Base-by-base conservation (phyloP, 2,888 invertebrate genomes). In the Dryococelus australis region DNA sequence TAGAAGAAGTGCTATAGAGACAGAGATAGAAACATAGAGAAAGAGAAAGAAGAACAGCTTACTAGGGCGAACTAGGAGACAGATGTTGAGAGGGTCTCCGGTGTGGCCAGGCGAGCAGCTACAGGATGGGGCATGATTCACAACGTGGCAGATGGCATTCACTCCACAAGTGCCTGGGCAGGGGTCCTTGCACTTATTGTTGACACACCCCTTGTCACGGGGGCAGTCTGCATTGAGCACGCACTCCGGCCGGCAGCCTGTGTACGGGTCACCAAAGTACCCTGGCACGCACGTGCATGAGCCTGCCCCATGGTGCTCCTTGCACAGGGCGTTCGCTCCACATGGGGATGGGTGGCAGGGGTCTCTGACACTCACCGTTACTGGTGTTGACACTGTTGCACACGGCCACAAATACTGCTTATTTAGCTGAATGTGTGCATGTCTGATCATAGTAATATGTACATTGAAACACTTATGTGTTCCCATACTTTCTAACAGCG, bases 311-410 rank as follows among this genome's bases (percentile, higher is more conserved):
- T 96, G 95, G 90, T 95, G 94, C 93, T 97, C 96, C 92, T 95
- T 96, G 92, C 98, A 98, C 90, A 96, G 92, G 86, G 98, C 97
- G 92, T 97, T 98, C 53, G 96, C 94, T 88, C 98, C 98, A 92
- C 98, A 98, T 83, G 98, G 97, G 87, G 97, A 96, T 89, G 96
- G 96, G 91, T 96, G 94, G 92, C 97, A 98, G 89, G 97, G 97
- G 93, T 94, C 93, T 90, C 92, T 91, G 79, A 93, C 92, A 90
- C 93, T 92, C 90, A 94, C 94, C 83, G 85, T 51, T 85, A 86
- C 35, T 53, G 78, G 51, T 81, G 81, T 83, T 43, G 83, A 26
- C 28, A 87, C 80, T 85, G 83, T 83, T 87, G 83, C 24, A 87
- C 78, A 26, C 65, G 24, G 65, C 65, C 65, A 65, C 65, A 65